Evolutionary conservation across 2,888 invertebrate genomes (phyloP).

Genomic region (Harmothoe impar): DNA sequence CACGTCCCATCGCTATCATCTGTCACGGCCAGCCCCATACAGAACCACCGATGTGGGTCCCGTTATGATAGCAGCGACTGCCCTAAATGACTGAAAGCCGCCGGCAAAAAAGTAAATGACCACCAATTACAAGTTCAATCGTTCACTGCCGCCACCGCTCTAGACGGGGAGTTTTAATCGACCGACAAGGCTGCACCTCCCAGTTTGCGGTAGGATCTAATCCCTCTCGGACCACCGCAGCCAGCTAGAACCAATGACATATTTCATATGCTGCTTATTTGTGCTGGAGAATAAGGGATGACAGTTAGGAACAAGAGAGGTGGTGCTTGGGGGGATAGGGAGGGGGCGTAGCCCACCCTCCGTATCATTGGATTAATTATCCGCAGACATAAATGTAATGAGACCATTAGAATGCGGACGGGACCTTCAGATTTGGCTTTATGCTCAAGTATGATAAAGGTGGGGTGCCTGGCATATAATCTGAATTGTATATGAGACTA

Average conservation of each 20-base stretch:
- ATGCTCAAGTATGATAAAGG: conserved; percentile 43
- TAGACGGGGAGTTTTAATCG: conserved; percentile 40
- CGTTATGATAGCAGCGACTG: not conserved
- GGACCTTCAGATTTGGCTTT: conserved; percentile 37
- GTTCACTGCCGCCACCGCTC: not conserved
- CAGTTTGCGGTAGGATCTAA: not conserved
- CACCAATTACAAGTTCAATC: conserved; percentile 44
- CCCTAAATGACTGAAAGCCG: conserved; percentile 37
- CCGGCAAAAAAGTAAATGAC: conserved; percentile 34
- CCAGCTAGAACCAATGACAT: not conserved
- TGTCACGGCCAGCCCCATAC: not conserved
- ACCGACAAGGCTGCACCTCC: conserved; percentile 24
- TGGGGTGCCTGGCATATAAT: not conserved
- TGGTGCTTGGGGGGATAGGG: not conserved
- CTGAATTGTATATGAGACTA: conserved; percentile 49
- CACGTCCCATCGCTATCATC: not conserved
- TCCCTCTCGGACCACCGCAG: not conserved
- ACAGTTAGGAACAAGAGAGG: no score
- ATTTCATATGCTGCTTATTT: conserved; percentile 23
- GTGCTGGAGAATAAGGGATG: not conserved
- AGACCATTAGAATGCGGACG: conserved; percentile 35
- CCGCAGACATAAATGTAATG: conserved; percentile 47
- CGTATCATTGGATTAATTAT: conserved; percentile 53
- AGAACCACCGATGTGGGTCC: not conserved
- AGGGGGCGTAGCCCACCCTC: not conserved